Base-by-base conservation (phyloP, 2,797 vertebrate species). In the Chromobotia macracanthus region DNA sequence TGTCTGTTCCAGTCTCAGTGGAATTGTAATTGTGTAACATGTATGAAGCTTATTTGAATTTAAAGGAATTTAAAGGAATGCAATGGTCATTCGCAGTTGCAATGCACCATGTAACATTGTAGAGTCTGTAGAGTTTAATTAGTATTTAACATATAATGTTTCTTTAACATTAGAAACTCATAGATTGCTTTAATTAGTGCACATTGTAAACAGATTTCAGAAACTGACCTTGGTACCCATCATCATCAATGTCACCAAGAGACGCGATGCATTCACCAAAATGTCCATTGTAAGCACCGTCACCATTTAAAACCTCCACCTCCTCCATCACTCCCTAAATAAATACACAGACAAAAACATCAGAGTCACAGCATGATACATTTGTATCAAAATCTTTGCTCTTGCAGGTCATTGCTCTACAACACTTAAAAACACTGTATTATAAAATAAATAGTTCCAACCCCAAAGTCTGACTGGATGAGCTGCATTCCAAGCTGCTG, bases 281-380 rank as follows among this genome's bases (percentile, higher is more conserved):
- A 90, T 97, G 97, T 0, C 96, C 97, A 0, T 99, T 98, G 87
- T 96, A 98, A 81, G 94, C 89, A 0, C 87, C 83, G 23, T 98
- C 95, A 3, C 98, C 98, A 0, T 71, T 91, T 87, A 99, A 87
- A 70, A 93, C 44, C 0, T 87, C 88, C 11, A 90, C 89, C 82
- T 99, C 97, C 86, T 98, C 96, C 86, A 99, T 95, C 82, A 93
- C 93, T 25, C 96, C 97, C 98, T 99, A 87, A 61, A 75, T n/a
- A 85, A 84, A 89, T 71, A 92, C 86, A 85, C 23, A 86, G 80
- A 88, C 82, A 86, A 82, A 9, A 83, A 80, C 82, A 72, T 56
- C 3, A n/a, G n/a, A 23, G 19, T 25, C 13, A 60, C 8, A 9
- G 19, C n/a, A 55, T 11, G 53, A n/a, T 8, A 55, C 7, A 38